Conservation (phyloP, 2,113 vertebrate genomes). For the Tragelaphus strepsiceros region DNA sequence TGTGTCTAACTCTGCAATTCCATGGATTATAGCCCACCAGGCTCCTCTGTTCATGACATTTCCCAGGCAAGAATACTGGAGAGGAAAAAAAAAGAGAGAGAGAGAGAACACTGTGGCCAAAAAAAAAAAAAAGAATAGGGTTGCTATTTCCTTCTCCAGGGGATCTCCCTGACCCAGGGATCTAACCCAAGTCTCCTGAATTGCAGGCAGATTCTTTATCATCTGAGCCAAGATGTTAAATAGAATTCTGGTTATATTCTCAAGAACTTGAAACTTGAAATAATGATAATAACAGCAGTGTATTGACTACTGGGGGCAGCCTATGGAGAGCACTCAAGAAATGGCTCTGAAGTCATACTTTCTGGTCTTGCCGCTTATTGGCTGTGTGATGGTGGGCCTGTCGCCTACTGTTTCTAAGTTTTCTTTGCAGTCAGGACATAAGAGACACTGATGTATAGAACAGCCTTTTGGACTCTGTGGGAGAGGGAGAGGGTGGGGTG, state of each 20-base stretch:
- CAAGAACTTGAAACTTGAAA: neutral
- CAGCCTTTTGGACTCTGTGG: too few relatives aligned
- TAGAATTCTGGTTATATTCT: neutral
- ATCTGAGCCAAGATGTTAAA: neutral
- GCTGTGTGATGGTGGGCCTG: neutral
- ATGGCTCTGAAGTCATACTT: neutral
- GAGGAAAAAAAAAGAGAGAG: neutral
- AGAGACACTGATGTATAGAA: too few relatives aligned
- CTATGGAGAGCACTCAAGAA: neutral
- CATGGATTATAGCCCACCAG: neutral
- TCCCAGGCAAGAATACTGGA: neutral
- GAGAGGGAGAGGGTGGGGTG: too few relatives aligned
- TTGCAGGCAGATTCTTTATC: neutral
- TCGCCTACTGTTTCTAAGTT: neutral
- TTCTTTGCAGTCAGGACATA: neutral
- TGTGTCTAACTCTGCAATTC: neutral
- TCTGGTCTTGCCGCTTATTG: neutral
- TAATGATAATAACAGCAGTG: neutral
- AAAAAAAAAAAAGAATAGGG: too few relatives aligned
- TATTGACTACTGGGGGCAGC: neutral
- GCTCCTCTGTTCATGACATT: neutral
- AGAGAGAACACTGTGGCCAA: neutral
- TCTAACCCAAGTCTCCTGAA: neutral
- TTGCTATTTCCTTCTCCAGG: neutral
- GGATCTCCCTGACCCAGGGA: neutral